Conservation (phyloP, 2,113 vertebrate species). For the Zapus hudsonius region DNA sequence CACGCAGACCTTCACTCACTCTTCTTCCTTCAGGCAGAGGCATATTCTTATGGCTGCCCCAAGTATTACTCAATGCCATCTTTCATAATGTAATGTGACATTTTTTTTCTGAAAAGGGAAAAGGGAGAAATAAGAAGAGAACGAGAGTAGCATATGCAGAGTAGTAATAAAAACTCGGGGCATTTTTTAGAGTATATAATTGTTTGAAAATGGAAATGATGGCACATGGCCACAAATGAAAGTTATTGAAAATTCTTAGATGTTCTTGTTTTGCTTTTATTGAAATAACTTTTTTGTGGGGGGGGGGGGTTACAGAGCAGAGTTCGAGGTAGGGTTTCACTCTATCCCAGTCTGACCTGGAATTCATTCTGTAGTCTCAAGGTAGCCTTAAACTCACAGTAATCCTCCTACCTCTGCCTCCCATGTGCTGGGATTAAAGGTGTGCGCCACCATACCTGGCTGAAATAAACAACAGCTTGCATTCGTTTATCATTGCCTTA, state of each 20-base stretch:
- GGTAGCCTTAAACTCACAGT: no score
- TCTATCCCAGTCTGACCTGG: no score
- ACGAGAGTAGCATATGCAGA: not conserved
- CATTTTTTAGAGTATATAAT: slow-evolving; percentile 10
- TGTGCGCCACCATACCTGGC: no score
- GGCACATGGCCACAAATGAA: not conserved
- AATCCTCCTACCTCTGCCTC: no score
- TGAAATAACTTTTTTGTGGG: no score
- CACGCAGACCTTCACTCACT: not conserved
- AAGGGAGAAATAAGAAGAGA: rapidly evolving
- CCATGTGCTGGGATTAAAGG: no score
- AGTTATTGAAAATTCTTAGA: slow-evolving; percentile 24
- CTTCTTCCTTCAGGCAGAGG: not conserved
- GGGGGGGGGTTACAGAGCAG: no score
- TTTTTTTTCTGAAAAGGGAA: slow-evolving; percentile 28
- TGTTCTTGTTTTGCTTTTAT: not conserved
- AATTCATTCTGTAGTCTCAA: no score
- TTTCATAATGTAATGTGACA: not conserved
- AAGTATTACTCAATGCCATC: not conserved
- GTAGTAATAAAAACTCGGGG: not conserved
- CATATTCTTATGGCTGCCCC: not conserved
- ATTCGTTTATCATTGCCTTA: no score
- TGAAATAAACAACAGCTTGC: not conserved
- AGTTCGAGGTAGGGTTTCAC: no score
- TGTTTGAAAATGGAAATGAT: slow-evolving; percentile 39